Base-by-base conservation (phyloP, 2,888 invertebrate genomes). In the Melanostoma scalare region DNA sequence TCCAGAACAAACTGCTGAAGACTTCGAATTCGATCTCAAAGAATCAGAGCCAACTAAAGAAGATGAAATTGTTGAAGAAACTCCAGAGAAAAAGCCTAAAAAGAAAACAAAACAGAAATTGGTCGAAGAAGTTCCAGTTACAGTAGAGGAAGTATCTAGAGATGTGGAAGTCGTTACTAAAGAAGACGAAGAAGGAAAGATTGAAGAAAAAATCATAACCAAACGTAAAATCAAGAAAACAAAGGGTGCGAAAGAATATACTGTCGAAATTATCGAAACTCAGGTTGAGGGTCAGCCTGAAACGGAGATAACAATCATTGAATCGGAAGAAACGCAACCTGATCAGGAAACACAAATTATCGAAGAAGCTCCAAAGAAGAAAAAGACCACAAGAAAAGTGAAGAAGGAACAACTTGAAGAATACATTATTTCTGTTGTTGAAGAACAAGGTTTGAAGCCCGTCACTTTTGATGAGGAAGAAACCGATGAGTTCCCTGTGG, bases 181-280 rank as follows among this genome's bases (percentile, higher is more conserved):
- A 20, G 88, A 89, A 40, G 75, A 80, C 2, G 87, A 88, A 20
- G 89, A 89, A 67, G 91, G 90, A 1, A 90, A 89, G 65, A 85
- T 89, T 1, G 89, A 89, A 33, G 89, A 88, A 74, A 89, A 90
- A 50, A 90, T 88, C 3, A 90, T 89, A 0, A 92, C 91, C 5
- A 92, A 91, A 79, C 92, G 92, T 1, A 89, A 91, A 3, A 90
- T 92, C 2, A 93, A 91, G 85, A 92, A 91, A 69, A 89, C 88
- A 69, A 90, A 90, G 53, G 92, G 91, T 1, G 87, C 88, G 0
- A 92, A 90, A 85, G 90, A 92, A 86, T 91, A 92, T 85, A 86
- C 91, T 3, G 88, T 92, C 9, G 91, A 92, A 87, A 90, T 92
- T 72, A 87, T 90, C 9, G 92, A 89, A 81, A 87, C 89, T 46